Conservation (phyloP, 2,113 vertebrate genomes). For the Micronisus gabar region DNA sequence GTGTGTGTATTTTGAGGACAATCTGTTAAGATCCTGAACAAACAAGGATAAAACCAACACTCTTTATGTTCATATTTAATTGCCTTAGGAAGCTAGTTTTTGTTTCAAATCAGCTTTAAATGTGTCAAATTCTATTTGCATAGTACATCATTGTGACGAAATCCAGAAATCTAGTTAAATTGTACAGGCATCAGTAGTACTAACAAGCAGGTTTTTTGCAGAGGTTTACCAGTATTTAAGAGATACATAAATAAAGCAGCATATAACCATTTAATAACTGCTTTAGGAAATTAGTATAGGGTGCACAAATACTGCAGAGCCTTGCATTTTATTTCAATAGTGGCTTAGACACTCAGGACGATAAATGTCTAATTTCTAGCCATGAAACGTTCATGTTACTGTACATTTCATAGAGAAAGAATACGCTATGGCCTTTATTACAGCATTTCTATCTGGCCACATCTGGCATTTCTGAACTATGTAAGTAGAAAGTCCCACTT, state of each 20-base stretch:
- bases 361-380: background rate
- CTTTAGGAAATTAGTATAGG: background rate
- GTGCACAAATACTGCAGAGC: background rate
- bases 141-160: rapidly evolving
- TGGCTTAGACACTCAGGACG: background rate
- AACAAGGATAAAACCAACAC: background rate
- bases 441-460: background rate
- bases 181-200: background rate
- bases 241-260: background rate
- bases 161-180: background rate
- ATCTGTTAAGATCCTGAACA: background rate
- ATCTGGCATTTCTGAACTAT: background rate
- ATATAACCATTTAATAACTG: background rate
- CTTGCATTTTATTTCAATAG: background rate
- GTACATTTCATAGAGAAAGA: background rate
- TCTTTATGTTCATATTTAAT: background rate
- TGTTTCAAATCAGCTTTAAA: background rate
- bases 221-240: background rate
- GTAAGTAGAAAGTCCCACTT: background rate
- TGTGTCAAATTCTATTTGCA: background rate
- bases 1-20: background rate
- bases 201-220: background rate
- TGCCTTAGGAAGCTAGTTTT: background rate
- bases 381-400: background rate
- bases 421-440: background rate